Evolutionary conservation across 2,888 invertebrate species (phyloP).

Genomic region (Stenichneumon culpator): DNA sequence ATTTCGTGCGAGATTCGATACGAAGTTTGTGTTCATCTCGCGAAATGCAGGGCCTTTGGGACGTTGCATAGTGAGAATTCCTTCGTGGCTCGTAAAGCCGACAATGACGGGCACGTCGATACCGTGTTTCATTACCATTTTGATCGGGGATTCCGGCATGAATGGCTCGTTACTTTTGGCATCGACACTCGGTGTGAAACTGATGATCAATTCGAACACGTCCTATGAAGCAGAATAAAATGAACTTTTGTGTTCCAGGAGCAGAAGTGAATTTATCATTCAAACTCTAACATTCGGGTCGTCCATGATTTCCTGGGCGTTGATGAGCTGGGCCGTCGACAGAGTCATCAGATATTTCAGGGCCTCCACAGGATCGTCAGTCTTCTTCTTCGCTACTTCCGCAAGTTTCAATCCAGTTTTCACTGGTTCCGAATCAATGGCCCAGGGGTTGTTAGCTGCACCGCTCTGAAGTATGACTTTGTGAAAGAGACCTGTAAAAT

Average conservation of each 20-base stretch:
- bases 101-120: slow-evolving; percentile 86
- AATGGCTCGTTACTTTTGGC: slow-evolving; percentile 64
- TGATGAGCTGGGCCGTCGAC: slow-evolving; percentile 78
- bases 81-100: slow-evolving; percentile 86
- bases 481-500: slow-evolving; percentile 76
- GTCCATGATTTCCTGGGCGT: slow-evolving; percentile 74
- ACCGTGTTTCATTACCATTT: slow-evolving; percentile 75
- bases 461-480: slow-evolving; percentile 79
- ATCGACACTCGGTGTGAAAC: slow-evolving; percentile 69
- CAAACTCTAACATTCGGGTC: slow-evolving; percentile 54
- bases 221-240: slow-evolving; percentile 52
- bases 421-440: slow-evolving; percentile 43
- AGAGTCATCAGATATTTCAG: slow-evolving; percentile 73
- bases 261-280: neutral
- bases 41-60: slow-evolving; percentile 24
- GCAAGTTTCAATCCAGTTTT: slow-evolving; percentile 69
- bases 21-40: slow-evolving; percentile 78
- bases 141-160: slow-evolving; percentile 78
- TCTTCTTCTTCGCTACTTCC: slow-evolving; percentile 71
- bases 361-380: slow-evolving; percentile 71
- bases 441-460: slow-evolving; percentile 68
- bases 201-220: neutral
- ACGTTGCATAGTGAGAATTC: slow-evolving; percentile 78
- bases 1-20: slow-evolving; percentile 83
- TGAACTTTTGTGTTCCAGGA: neutral